A percentile compares a stretch with the other conserved stretches of the same genome.
These are phyloP conservation scores for Priocnemis perturbator DNA, from an alignment of 2,888 invertebrate species.

Conservation along the genomic window DNA sequence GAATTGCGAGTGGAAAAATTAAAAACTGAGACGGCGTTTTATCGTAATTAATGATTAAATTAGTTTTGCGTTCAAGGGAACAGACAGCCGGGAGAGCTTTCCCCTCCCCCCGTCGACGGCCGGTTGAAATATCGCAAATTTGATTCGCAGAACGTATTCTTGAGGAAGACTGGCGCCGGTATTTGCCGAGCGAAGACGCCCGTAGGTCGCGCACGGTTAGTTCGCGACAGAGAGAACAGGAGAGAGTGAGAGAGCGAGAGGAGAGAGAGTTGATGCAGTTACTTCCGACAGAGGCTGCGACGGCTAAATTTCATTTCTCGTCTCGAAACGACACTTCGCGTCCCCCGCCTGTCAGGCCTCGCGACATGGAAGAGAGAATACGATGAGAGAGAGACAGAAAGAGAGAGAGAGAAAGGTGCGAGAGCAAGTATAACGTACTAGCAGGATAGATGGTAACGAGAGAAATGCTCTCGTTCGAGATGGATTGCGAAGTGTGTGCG, in stretches of 20 bases:
- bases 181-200: background rate
- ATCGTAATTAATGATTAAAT: too few species aligned
- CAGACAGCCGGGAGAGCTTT: constrained; percentile 15
- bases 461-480: background rate
- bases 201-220: too few species aligned
- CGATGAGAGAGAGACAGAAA: background rate
- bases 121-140: constrained; percentile 44
- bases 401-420: background rate
- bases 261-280: constrained; percentile 17
- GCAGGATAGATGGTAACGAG: constrained; percentile 23
- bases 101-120: constrained; percentile 34
- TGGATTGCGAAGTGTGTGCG: background rate
- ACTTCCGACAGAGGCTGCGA: constrained; percentile 3
- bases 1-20: too few species aligned
- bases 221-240: background rate
- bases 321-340: constrained; percentile 6
- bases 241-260: background rate
- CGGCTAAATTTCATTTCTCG: constrained; percentile 32
- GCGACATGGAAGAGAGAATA: background rate
- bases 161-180: constrained; percentile 2
- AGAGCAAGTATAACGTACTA: background rate
- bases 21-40: too few species aligned
- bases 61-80: background rate
- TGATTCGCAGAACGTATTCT: constrained; percentile 17
- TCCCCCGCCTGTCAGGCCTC: constrained; percentile 2